A percentile compares a stretch with the other conserved stretches of the same genome.
phyloP scores from a whole-genome alignment of 2,888 invertebrate species.

The Beris chalybata region DNA sequence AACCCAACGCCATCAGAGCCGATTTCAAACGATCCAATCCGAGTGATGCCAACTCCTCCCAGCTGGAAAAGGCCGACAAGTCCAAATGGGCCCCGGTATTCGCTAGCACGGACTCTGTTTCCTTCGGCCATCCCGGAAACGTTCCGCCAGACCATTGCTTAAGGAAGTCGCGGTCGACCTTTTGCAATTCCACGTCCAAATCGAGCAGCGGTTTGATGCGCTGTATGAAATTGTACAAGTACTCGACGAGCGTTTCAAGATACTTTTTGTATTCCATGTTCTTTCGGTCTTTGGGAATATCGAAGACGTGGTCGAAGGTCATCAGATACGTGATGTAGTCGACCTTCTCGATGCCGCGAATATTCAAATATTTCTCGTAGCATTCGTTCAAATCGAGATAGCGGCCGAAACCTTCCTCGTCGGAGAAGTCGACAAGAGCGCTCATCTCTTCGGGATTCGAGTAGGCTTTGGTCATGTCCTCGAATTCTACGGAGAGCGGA shows the following conservation, averaged over 20 bases:
- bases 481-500: slow-evolving; percentile 97
- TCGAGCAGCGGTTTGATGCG: slow-evolving; percentile 87
- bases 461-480: slow-evolving; percentile 84
- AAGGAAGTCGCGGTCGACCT: slow-evolving; percentile 78
- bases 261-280: slow-evolving; percentile 87
- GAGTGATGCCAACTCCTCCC: slow-evolving; percentile 95
- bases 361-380: slow-evolving; percentile 92
- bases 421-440: slow-evolving; percentile 92
- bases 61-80: slow-evolving; percentile 95
- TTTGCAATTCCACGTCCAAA: slow-evolving; percentile 75
- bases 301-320: slow-evolving; percentile 93
- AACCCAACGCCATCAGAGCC: slow-evolving; percentile 91
- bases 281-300: slow-evolving; percentile 88
- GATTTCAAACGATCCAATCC: slow-evolving; percentile 97
- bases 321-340: slow-evolving; percentile 96
- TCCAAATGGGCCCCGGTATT: slow-evolving; percentile 97
- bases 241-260: slow-evolving; percentile 78
- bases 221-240: slow-evolving; percentile 79
- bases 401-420: slow-evolving; percentile 99
- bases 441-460: slow-evolving; percentile 88
- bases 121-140: slow-evolving; percentile 97
- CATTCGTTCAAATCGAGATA: slow-evolving; percentile 97
- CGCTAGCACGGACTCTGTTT: slow-evolving; percentile 88
- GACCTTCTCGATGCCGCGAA: slow-evolving; percentile 95
- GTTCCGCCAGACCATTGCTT: slow-evolving; percentile 85